Conservation (phyloP, 1,140 invertebrate species). For the Drosophila melanica region DNA sequence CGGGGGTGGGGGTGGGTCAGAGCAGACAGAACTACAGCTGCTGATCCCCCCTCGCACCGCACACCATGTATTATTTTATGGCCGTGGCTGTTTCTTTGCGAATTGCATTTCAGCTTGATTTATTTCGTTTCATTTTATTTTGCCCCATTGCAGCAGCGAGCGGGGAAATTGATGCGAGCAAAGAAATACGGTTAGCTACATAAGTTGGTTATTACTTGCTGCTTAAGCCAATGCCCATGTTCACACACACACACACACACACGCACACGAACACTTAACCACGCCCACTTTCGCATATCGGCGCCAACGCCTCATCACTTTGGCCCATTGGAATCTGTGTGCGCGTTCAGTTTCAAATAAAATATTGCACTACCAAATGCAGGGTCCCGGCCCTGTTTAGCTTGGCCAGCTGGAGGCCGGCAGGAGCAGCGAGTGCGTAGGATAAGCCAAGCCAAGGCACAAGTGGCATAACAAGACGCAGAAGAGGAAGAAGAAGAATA, state of each 20-base stretch:
- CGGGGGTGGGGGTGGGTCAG: neutral
- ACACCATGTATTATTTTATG: constrained; percentile 68
- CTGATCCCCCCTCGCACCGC: neutral
- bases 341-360: constrained; percentile 70
- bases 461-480: neutral
- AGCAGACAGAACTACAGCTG: neutral
- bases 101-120: constrained; percentile 82
- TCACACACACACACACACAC: constrained; percentile 7
- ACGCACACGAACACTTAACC: neutral
- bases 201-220: constrained; percentile 81
- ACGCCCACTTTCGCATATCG: neutral
- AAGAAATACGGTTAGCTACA: constrained; percentile 79
- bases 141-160: constrained; percentile 58
- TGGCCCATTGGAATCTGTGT: constrained; percentile 33
- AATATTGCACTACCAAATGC: constrained; percentile 76
- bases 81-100: constrained; percentile 73
- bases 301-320: constrained; percentile 37
- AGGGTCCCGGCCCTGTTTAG: constrained; percentile 41
- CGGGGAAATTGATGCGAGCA: constrained; percentile 67
- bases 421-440: neutral
- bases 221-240: constrained; percentile 66
- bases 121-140: constrained; percentile 79
- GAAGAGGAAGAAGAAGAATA: neutral
- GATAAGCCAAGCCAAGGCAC: constrained; percentile 9
- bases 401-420: neutral